Base-by-base conservation (phyloP, 1,140 invertebrate genomes). In the Hyles euphorbiae region DNA sequence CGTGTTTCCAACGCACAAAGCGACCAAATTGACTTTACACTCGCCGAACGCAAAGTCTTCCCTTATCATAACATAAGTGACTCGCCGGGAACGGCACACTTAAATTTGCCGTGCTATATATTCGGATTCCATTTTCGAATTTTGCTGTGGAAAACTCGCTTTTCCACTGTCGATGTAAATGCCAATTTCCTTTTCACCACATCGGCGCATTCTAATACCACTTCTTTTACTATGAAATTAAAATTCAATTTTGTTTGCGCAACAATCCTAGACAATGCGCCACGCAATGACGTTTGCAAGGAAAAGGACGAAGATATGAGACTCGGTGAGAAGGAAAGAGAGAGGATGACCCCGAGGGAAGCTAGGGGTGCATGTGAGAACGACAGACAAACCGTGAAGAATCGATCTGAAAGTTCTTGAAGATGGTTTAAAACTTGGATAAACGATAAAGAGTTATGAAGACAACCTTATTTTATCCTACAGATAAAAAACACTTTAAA, bases 111-210 rank as follows among this genome's bases (percentile, higher is more conserved):
- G 57, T 61, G 58, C 60, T 68, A 62, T 66, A 68, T 74, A 73
- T 75, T 80, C 82, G 74, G 74, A 81, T 83, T 75, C 68, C 70
- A 84, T 86, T 86, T 86, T 80, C 72, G 69, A 81, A 83, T 74
- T 81, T 68, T 88, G 83, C 80, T 71, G 81, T 65, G 80, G 83
- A 83, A 88, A 85, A 88, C 81, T 82, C 66, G 81, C 83, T 88
- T 88, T 88, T 85, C 85, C 75, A 79, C 81, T 81, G 71, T 72
- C 76, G 75, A 70, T 79, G 80, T 88, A 85, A 86, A 88, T 85
- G 79, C 83, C 83, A 88, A 86, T 88, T 88, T 88, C 83, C 83
- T 82, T 85, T 83, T 78, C 61, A 76, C 74, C 3, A 10, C 43
- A 40, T 3, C 52, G 11, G n/a, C 46, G 36, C 59, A 61, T 63